A percentile compares a stretch with the other conserved stretches of the same genome.
These are phyloP conservation scores for Galeopsomyia nigrocyanea DNA, from an alignment of 2,888 invertebrate genomes.

Conservation along the genomic window DNA sequence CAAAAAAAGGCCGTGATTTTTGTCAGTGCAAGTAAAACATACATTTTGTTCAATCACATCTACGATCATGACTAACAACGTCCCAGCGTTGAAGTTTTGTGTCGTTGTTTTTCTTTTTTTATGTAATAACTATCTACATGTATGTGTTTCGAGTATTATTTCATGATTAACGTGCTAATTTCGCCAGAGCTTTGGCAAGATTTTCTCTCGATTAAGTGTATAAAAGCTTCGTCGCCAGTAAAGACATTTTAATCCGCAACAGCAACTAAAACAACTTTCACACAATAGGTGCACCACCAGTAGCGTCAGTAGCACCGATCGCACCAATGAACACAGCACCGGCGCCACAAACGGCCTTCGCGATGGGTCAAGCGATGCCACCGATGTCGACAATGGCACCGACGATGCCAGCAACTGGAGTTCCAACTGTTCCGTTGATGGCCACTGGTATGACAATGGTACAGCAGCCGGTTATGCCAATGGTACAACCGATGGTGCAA, in stretches of 20 bases:
- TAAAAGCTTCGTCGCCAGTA: too few relatives aligned
- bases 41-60: too few relatives aligned
- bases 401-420: conserved; percentile 51
- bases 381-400: conserved; percentile 57
- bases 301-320: conserved; percentile 63
- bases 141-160: conserved; percentile 4
- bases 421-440: not conserved
- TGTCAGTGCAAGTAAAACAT: conserved; percentile 1
- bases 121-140: conserved; percentile 11
- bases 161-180: conserved; percentile 30
- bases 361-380: conserved; percentile 60
- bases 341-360: conserved; percentile 64
- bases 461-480: not conserved
- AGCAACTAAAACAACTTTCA: too few relatives aligned
- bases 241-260: too few relatives aligned
- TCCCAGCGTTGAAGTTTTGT: too few relatives aligned
- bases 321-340: conserved; percentile 64
- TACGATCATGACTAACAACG: too few relatives aligned
- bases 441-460: not conserved
- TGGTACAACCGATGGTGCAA: not conserved
- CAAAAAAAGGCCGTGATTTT: conserved; percentile 12
- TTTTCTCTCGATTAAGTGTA: not conserved
- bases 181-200: conserved; percentile 34
- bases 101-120: not conserved
- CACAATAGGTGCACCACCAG: conserved; percentile 56